Evolutionary conservation across 2,888 invertebrate genomes (phyloP).

Genomic region (Aradus depressus): DNA sequence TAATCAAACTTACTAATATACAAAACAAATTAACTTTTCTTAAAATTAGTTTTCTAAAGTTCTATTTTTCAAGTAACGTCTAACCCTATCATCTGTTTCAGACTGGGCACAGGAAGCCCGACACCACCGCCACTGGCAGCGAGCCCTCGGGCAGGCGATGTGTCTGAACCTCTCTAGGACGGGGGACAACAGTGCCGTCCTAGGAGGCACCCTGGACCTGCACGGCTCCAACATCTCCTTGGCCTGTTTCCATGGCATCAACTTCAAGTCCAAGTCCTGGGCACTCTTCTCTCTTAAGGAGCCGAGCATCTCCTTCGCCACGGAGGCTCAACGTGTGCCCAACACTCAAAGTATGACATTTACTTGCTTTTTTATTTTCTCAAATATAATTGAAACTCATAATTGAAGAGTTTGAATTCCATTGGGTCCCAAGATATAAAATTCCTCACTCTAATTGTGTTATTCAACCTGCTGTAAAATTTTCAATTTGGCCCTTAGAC

Average conservation of each 20-base stretch:
- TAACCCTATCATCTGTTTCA: conserved; percentile 4
- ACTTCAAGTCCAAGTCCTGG: conserved; percentile 93
- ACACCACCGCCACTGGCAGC: conserved; percentile 93
- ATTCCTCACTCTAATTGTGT: too few species aligned
- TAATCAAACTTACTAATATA: too few species aligned
- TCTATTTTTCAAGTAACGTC: too few species aligned
- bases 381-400: not conserved
- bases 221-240: conserved; percentile 83
- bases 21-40: too few species aligned
- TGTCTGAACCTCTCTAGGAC: conserved; percentile 64
- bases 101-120: conserved; percentile 40
- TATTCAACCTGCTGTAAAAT: too few species aligned
- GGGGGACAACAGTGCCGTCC: conserved; percentile 52
- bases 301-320: conserved; percentile 83
- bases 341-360: conserved; percentile 47
- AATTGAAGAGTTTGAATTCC: too few species aligned
- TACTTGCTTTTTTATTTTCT: conserved; percentile 20
- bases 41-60: too few species aligned
- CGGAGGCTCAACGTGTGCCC: conserved; percentile 80
- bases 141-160: conserved; percentile 67
- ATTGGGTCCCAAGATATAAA: too few species aligned
- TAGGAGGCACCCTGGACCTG: conserved; percentile 81
- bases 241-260: conserved; percentile 95
- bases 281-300: conserved; percentile 87
- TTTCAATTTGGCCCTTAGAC: too few species aligned